Evolutionary conservation across 1,140 invertebrate species (phyloP), one percentile per base, ranked within the genome.

Genomic region (Drosophila pandora): DNA sequence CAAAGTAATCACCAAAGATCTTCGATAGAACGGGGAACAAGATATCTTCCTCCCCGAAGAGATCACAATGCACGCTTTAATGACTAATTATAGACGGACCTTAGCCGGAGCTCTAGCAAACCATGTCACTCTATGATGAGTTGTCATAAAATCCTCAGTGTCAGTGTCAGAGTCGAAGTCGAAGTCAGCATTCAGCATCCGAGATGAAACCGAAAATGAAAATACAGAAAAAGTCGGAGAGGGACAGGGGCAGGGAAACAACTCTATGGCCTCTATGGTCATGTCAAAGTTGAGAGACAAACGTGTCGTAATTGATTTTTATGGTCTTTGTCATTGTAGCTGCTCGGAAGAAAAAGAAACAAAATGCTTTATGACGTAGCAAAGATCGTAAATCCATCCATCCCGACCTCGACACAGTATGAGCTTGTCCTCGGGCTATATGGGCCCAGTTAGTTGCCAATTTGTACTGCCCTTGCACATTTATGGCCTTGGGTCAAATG

Each of bases 231-330:
- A 57, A 12, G 30, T 13, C 13, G 17, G 17, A 7, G 22, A 48
- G 25, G 22, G 30, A 30, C 41, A 12, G 39, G 22, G 39, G 25
- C 30, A 17, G 39, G 22, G 39, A 25, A 67, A 34, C 22, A 45
- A 34, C 25, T 58, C 56, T 43, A 43, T 71, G 60, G 60, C 13
- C 39, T 63, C 80, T 67, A 59, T 61, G 75, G 70, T 59, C 65
- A 53, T 87, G 83, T 87, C 82, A 88, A 68, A 82, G 82, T 88
- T 88, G 61, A 84, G 67, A 76, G 79, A 87, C 75, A 82, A 85
- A 88, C 82, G 79, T 87, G 83, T 87, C 83, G 83, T 87, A 87
- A 87, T 87, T 87, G 83, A 87, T 87, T 87, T 87, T 87, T 87
- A 87, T 87, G 83, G 79, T 87, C 84, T 73, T 69, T 87, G 83